phyloP scores from a whole-genome alignment of 2,888 invertebrate genomes.

The Euclidia mi region DNA sequence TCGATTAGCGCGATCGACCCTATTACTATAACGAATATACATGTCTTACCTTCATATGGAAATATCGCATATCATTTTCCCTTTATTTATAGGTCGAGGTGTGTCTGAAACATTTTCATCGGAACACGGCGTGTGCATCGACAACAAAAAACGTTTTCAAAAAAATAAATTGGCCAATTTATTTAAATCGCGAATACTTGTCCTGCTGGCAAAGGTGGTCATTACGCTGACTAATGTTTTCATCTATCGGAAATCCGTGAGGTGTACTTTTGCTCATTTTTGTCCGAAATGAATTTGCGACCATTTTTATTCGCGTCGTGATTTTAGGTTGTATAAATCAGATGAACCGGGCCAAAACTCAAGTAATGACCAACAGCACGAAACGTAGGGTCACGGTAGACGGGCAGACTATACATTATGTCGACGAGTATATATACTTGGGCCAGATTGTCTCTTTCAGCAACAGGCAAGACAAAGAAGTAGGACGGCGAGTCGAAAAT shows the following conservation, averaged over 20 bases:
- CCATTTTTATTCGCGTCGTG: slow-evolving; percentile 24
- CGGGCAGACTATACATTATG: too few species aligned
- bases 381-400: too few species aligned
- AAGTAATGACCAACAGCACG: too few species aligned
- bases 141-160: slow-evolving; percentile 40
- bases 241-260: slow-evolving; percentile 54
- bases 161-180: slow-evolving; percentile 58
- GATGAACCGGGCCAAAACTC: too few species aligned
- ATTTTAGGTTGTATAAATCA: slow-evolving; percentile 42
- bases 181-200: slow-evolving; percentile 54
- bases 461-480: too few species aligned
- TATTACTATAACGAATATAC: too few species aligned
- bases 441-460: too few species aligned
- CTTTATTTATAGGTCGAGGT: slow-evolving; percentile 40
- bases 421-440: too few species aligned
- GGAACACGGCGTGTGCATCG: slow-evolving; percentile 12
- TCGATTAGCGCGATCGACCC: slow-evolving; percentile 13
- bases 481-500: too few species aligned
- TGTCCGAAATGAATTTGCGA: slow-evolving; percentile 29
- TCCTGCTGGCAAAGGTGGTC: slow-evolving; percentile 49
- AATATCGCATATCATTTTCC: slow-evolving; percentile 26
- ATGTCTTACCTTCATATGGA: slow-evolving; percentile 16
- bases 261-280: slow-evolving; percentile 43
- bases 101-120: slow-evolving; percentile 26
- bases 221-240: slow-evolving; percentile 59